These are phyloP conservation scores for Pantherophis alleghaniensis DNA, from an alignment of 2,797 vertebrate genomes.

Conservation along the genomic window DNA sequence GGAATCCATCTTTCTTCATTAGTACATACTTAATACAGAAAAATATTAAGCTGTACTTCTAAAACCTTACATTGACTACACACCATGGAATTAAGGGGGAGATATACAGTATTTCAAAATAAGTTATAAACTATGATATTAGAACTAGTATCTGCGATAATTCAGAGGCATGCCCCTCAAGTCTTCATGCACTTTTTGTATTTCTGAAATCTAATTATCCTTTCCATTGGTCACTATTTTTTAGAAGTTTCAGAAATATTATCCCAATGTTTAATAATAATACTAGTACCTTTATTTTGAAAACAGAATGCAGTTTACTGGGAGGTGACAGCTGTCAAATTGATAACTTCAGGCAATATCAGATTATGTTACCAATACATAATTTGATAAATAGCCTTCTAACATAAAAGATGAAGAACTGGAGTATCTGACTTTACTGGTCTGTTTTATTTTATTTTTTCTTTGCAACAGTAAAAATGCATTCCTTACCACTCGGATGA, in stretches of 20 bases:
- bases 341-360: slow-evolving; percentile 33
- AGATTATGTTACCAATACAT: slow-evolving; percentile 39
- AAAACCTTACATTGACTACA: neutral
- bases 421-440: slow-evolving; percentile 18
- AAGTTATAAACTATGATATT: neutral
- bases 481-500: slow-evolving; percentile 80
- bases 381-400: slow-evolving; percentile 49
- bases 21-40: neutral
- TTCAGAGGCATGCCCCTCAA: neutral
- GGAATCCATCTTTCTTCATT: neutral
- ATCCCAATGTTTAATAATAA: neutral
- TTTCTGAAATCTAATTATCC: neutral
- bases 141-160: neutral
- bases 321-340: neutral
- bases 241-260: neutral
- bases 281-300: neutral
- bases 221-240: neutral
- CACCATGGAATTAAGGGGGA: neutral
- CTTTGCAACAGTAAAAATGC: neutral
- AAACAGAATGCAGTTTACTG: neutral
- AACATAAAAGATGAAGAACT: slow-evolving; percentile 24
- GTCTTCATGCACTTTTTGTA: neutral
- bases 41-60: neutral
- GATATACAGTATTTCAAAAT: neutral
- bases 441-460: slow-evolving; percentile 41